Percentiles rank a stretch among this genome's conserved stretches.
phyloP scores from a whole-genome alignment of 2,113 vertebrate genomes.

The Equus przewalskii region DNA sequence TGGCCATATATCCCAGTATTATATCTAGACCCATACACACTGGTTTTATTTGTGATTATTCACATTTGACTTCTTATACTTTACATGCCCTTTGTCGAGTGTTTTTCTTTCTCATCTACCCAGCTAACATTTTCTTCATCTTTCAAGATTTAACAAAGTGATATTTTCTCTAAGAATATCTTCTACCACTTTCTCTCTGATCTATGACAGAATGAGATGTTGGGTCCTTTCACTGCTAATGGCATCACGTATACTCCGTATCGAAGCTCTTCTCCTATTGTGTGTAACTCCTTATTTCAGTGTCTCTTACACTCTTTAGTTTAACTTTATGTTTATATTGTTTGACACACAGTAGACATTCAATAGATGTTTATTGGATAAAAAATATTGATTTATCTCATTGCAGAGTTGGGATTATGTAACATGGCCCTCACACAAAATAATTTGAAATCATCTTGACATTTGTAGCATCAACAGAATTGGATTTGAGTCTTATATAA shows the following conservation, averaged over 20 bases:
- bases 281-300: not conserved
- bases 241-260: not conserved
- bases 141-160: constrained; percentile 25
- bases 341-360: not conserved
- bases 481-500: not conserved
- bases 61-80: not conserved
- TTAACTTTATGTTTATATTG: not conserved
- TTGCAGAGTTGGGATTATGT: not conserved
- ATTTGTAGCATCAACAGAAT: constrained; percentile 22
- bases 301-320: not conserved
- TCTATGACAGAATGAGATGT: not conserved
- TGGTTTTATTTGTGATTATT: not conserved
- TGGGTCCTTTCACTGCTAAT: not conserved
- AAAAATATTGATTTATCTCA: not conserved
- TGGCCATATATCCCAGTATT: not conserved
- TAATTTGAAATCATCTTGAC: constrained; percentile 37
- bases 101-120: not conserved
- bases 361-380: constrained; percentile 13
- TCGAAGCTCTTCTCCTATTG: not conserved
- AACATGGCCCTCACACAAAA: not conserved
- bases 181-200: not conserved
- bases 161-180: not conserved
- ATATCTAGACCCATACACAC: not conserved
- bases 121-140: not conserved
- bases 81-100: not conserved